Base-by-base conservation (phyloP, 2,888 invertebrate species). In the Caenorhabditis angaria region DNA sequence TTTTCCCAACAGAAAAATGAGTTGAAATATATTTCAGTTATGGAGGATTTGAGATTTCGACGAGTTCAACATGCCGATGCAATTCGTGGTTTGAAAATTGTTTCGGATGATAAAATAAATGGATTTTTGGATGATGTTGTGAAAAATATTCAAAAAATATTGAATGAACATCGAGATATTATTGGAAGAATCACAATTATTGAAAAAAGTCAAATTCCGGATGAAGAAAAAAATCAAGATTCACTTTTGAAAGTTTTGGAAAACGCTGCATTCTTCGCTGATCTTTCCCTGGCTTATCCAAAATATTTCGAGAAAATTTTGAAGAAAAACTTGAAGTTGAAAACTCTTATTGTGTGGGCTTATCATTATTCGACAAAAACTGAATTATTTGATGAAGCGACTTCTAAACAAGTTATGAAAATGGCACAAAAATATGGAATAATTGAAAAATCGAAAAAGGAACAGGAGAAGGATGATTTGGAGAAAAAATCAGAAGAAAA, bases 211-310 rank as follows among this genome's bases (percentile, higher is more conserved):
- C 53, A 53, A 20, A 25, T 53, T 53, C 27, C 27, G 14, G 27
- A 53, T 2, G 53, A 27, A 18, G 27, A 53, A n/a, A 53, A 53
- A n/a, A 53, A 20, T 25, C 53, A 53, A 14, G 27, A 53, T 4
- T 24, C 27, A 53, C 41, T 41, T 3, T 18, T 41, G 41, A 41
- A 72, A 71, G 58, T 73, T 12, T 58, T 69, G 29, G 78, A 78
- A 41, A 78, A 78, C 65, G 71, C 70, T 0, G 73, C 76, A 1
- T 61, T 76, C 22, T 78, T 78, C 69, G 60, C 74, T 41, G 78
- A 78, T 20, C 41, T 78, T 10, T 69, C 76, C 1, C 50, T 73
- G 6, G 53, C 59, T 2, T 78, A 70, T 61, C 64, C 73, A 2
- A 56, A 62, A 28, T 50, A 59, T 24, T 64, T 78, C 57, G 64